Base-by-base conservation (phyloP, 1,140 invertebrate species). In the Drosophila ananassae region DNA sequence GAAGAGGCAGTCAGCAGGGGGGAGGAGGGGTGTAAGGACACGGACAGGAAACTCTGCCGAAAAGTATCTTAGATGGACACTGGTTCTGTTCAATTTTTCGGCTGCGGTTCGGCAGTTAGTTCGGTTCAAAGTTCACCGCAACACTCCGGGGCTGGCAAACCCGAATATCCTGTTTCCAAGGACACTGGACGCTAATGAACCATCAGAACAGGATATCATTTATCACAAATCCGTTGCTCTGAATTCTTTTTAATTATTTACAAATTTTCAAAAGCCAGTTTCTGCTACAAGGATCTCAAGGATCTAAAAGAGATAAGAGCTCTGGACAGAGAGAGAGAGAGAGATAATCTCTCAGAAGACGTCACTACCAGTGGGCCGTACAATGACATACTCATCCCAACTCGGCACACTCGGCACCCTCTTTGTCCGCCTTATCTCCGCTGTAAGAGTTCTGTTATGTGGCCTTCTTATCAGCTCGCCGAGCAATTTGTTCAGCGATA, bases 401-500 rank as follows among this genome's bases (percentile, higher is more conserved):
- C 13, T 46, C 39, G 5, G 6, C 12, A 37, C 39, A 3, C 17
- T 17, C 17, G 21, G 34, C n/a, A 25, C 13, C 3, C 24, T 32
- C 47, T 64, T 28, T 64, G n/a, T 64, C 32, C n/a, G 46, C 57
- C 5, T 51, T 51, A 30, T 66, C 58, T 63, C 50, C 55, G 62
- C 47, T 30, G 53, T 68, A 51, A 46, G 28, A 34, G 54, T 56
- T 32, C 62, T 60, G 54, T 61, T 78, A 58, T 71, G 63, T 72
- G 72, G 72, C 72, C 48, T 55, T 63, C 74, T 84, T 84, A 84
- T 84, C 81, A 84, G 81, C 28, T 46, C 67, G 48, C 34, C 32
- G 60, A 82, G 76, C 48, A 61, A 64, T 73, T 74, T 79, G 71
- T 81, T 25, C 17, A 54, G 77, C 69, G 81, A 84, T 84, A 84